Base-by-base conservation (phyloP, 2,797 vertebrate species). In the Sphenopsis melanotis region DNA sequence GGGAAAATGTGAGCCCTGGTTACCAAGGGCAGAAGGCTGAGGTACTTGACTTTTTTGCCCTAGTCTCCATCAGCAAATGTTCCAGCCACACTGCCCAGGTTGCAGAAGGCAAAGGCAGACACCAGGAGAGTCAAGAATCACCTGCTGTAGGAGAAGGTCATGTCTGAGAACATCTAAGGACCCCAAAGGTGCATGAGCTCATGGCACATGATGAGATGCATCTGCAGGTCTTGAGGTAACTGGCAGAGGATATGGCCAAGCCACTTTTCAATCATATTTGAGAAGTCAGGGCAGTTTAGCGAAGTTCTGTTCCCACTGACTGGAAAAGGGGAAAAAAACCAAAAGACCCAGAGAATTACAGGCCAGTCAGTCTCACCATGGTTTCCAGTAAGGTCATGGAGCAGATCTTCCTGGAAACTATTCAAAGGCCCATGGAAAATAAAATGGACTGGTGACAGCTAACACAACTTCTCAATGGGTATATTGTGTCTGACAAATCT, bases 401-500 rank as follows among this genome's bases (percentile, higher is more conserved):
- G 18, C 22, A 47, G 18, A 34, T 8, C 11, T 32, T 49, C 32
- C 41, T 49, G 27, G 55, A 55, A 69, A 61, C 8, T 17, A 24
- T 11, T 37, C 4, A 30, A 55, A 61, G 41, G 5, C 12, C 32
- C 3, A 2, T 21, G 27, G 37, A 29, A 76, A 76, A 76, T 29
- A 24, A 30, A 17, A 14, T 39, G 37, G 20, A 56, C 44, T 69
- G 23, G 6, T 26, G 24, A 22, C 63, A 37, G 23, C 11, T 32
- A 76, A 29, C 11, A 29, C 0, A 1, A 49, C 27, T 42, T 76
- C 4, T 10, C 16, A 7, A 3, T 0, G 0, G 12, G 17, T 4
- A 56, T 44, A 44, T 9, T 44, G 32, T 32, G 70, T n/a, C 23
- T 55, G 41, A 55, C 3, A 24, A 37, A 82, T 21, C 27, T 30